phyloP scores from a whole-genome alignment of 2,797 vertebrate species.

The Malacoraja senta region DNA sequence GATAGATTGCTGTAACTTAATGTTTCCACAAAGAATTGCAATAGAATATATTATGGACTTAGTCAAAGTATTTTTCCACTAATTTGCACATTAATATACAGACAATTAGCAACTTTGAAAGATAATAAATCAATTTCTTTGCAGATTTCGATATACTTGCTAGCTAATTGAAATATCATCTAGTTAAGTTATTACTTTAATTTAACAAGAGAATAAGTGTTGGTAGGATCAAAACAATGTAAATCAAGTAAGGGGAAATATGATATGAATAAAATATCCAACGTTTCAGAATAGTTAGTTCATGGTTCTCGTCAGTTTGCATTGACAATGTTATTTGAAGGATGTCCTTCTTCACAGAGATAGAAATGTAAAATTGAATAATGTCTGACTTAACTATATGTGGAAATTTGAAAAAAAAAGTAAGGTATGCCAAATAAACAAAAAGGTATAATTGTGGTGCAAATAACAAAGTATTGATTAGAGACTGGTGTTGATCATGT shows the following conservation, averaged over 20 bases:
- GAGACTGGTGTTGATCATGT: neutral
- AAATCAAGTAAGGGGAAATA: neutral
- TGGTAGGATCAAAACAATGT: neutral
- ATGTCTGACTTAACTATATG: neutral
- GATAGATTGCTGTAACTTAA: slow-evolving; percentile 5
- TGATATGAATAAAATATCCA: neutral
- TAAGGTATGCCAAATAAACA: neutral
- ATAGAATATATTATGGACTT: neutral
- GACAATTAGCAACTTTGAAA: neutral
- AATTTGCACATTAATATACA: neutral
- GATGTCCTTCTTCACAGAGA: neutral
- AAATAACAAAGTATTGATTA: neutral
- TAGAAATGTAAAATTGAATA: neutral
- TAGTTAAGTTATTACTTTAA: neutral
- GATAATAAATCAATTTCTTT: neutral
- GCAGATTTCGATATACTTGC: neutral
- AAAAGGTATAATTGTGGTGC: neutral
- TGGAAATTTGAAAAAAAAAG: neutral
- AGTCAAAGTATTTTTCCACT: neutral
- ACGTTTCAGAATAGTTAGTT: neutral
- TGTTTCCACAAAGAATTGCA: slow-evolving; percentile 3
- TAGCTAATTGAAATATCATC: neutral
- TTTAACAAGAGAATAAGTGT: neutral
- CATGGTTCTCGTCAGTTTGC: neutral
- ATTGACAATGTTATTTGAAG: neutral